Percentiles rank a stretch among this genome's conserved stretches.
These are phyloP conservation scores for Lethocerus indicus DNA, from an alignment of 1,140 invertebrate genomes.

Conservation along the genomic window DNA sequence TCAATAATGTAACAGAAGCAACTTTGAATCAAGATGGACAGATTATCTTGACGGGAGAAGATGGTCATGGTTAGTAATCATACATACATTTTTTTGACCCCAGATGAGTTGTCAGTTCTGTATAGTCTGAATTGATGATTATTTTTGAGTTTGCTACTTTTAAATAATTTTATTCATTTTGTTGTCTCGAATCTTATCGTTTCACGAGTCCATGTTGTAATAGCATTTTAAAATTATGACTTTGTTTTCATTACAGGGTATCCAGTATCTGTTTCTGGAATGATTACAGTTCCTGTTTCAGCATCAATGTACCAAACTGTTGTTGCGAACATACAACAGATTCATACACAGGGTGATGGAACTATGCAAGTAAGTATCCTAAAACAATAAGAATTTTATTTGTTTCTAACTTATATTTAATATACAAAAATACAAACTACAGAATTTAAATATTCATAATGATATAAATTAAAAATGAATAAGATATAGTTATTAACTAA, in stretches of 20 bases:
- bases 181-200: too few species aligned
- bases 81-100: not conserved
- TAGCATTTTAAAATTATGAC: too few species aligned
- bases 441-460: too few species aligned
- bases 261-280: constrained; percentile 77
- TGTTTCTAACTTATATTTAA: too few species aligned
- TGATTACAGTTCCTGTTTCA: constrained; percentile 88
- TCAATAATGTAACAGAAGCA: constrained; percentile 74
- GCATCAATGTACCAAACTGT: constrained; percentile 93
- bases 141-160: too few species aligned
- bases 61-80: constrained; percentile 55
- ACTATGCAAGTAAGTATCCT: constrained; percentile 42
- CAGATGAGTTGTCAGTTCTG: not conserved
- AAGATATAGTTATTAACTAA: too few species aligned
- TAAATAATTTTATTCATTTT: too few species aligned
- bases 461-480: too few species aligned
- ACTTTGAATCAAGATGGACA: constrained; percentile 80
- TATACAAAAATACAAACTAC: too few species aligned
- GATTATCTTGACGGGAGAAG: constrained; percentile 86
- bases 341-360: constrained; percentile 53
- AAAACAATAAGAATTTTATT: too few species aligned
- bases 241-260: constrained; percentile 37
- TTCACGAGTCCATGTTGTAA: too few species aligned
- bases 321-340: constrained; percentile 75
- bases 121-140: too few species aligned